phyloP scores from a whole-genome alignment of 2,888 invertebrate species.

The Epiblema foenella region DNA sequence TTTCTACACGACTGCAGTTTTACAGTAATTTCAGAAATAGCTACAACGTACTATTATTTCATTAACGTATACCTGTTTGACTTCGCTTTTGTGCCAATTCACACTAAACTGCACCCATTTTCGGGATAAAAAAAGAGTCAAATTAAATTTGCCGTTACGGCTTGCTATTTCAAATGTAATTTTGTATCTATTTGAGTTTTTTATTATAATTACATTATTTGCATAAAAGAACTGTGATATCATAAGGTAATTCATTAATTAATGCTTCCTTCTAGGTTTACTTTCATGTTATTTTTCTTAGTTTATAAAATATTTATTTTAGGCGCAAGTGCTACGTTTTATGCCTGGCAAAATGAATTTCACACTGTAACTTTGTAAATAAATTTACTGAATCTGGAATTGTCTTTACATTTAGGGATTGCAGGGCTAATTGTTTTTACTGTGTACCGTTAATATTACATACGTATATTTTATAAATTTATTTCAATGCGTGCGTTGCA shows the following conservation, averaged over 20 bases:
- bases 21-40: too few species aligned
- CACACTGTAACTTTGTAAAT: conserved; percentile 68
- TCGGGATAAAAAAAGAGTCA: conserved; percentile 28
- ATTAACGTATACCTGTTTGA: too few species aligned
- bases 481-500: conserved; percentile 2
- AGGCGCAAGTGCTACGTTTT: conserved; percentile 46
- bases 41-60: too few species aligned
- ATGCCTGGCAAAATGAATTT: conserved; percentile 39
- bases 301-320: conserved; percentile 50
- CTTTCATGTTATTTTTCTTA: conserved; percentile 53
- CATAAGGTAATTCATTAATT: conserved; percentile 79
- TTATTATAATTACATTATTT: conserved; percentile 71
- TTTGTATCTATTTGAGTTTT: conserved; percentile 54
- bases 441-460: not conserved
- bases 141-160: conserved; percentile 64
- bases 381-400: conserved; percentile 74
- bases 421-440: conserved; percentile 14
- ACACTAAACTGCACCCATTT: too few species aligned
- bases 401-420: conserved; percentile 63
- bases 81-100: too few species aligned
- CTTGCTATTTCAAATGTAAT: conserved; percentile 48
- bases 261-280: conserved; percentile 71
- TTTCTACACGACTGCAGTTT: conserved; percentile 8
- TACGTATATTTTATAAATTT: not conserved
- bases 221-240: conserved; percentile 85